Percentiles rank a stretch among this genome's conserved stretches.
Evolutionary conservation across 2,888 invertebrate genomes (phyloP).

Genomic region (Anorthoa munda): DNA sequence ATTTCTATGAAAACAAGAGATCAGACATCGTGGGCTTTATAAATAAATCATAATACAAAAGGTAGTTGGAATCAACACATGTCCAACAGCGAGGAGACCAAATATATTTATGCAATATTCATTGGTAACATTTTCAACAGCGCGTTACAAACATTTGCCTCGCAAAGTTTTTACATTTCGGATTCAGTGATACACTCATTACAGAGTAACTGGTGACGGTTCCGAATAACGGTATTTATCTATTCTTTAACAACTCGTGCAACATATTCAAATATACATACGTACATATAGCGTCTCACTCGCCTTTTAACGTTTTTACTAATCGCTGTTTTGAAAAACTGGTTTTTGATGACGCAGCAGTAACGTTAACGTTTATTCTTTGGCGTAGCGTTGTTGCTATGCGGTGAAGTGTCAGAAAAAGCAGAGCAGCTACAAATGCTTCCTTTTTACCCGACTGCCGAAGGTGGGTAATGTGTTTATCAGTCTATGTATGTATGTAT

Average conservation of each 20-base stretch:
- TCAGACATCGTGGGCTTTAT: conserved; percentile 35
- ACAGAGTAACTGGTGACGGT: conserved; percentile 66
- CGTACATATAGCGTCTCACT: conserved; percentile 60
- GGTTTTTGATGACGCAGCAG: conserved; percentile 61
- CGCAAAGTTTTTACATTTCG: conserved; percentile 60
- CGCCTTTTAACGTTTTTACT: conserved; percentile 63
- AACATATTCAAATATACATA: conserved; percentile 65
- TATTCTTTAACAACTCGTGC: conserved; percentile 71
- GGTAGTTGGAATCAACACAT: conserved; percentile 49
- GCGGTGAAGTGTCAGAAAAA: conserved; percentile 32
- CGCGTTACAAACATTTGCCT: conserved; percentile 59
- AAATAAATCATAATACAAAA: conserved; percentile 55
- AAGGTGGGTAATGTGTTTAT: no score
- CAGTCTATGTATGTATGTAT: no score
- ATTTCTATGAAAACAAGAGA: conserved; percentile 7
- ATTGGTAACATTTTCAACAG: conserved; percentile 47
- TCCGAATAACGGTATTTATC: conserved; percentile 69
- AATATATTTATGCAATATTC: conserved; percentile 64
- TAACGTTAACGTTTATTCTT: conserved; percentile 46
- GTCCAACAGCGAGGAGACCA: conserved; percentile 34
- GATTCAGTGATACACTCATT: conserved; percentile 68
- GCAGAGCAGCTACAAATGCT: background rate
- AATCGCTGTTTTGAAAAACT: conserved; percentile 64
- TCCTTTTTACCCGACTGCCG: no score
- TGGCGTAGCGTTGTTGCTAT: conserved; percentile 47